Evolutionary conservation across 2,888 invertebrate species (phyloP).

Genomic region (Sycophila texana): DNA sequence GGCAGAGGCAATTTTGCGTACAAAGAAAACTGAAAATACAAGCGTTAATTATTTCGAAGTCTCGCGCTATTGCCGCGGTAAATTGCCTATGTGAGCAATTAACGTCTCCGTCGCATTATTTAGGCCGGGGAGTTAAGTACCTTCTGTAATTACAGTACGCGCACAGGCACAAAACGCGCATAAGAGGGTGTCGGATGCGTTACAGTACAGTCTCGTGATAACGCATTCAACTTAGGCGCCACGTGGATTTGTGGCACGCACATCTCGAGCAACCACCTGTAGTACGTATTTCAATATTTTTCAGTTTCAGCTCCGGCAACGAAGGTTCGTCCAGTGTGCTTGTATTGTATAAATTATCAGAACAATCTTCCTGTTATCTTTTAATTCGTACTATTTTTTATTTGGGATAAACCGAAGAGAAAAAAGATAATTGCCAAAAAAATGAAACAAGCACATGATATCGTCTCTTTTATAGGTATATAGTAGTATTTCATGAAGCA

Average conservation of each 20-base stretch:
- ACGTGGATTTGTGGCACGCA: slow-evolving; percentile 41
- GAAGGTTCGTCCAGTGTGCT: too few species aligned
- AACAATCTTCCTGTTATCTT: too few species aligned
- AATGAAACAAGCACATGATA: too few species aligned
- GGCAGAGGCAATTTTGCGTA: not conserved
- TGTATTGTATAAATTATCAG: too few species aligned
- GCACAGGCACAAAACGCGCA: not conserved
- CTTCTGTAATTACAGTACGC: slow-evolving; percentile 47
- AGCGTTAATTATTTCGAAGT: slow-evolving; percentile 22
- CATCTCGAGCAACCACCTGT: slow-evolving; percentile 50
- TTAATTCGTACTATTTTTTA: too few species aligned
- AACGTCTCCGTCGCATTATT: slow-evolving; percentile 47
- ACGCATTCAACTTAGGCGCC: slow-evolving; percentile 44
- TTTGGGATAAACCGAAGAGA: too few species aligned
- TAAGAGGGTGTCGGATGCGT: slow-evolving; percentile 48
- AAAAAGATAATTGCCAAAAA: too few species aligned
- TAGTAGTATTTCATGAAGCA: too few species aligned
- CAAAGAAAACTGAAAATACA: slow-evolving; percentile 18
- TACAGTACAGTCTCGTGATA: slow-evolving; percentile 27
- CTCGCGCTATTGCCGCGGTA: slow-evolving; percentile 17
- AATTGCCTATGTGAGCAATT: slow-evolving; percentile 42
- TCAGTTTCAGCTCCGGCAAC: not conserved
- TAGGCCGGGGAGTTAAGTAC: slow-evolving; percentile 43
- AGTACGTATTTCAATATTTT: slow-evolving; percentile 38
- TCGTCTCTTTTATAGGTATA: too few species aligned